phyloP scores from a whole-genome alignment of 2,113 vertebrate genomes.

The Coracopsis vasa region DNA sequence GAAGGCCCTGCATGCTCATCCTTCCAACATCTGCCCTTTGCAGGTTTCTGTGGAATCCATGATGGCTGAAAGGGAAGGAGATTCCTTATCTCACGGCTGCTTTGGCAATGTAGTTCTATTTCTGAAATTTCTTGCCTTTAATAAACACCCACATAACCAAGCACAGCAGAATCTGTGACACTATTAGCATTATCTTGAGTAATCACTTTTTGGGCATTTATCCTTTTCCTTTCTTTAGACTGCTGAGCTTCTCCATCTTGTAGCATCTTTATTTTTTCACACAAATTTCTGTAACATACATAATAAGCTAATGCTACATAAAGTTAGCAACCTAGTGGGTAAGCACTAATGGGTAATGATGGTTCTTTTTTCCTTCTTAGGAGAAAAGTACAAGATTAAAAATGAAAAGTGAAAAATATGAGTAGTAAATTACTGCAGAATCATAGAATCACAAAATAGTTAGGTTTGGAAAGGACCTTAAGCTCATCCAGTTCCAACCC shows the following conservation, averaged over 20 bases:
- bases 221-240: not conserved
- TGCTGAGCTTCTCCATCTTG: not conserved
- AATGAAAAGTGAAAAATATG: not conserved
- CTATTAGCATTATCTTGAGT: not conserved
- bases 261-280: not conserved
- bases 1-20: not conserved
- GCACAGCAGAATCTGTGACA: not conserved
- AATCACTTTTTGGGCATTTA: not conserved
- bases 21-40: not conserved
- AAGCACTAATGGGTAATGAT: not conserved
- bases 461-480: not conserved
- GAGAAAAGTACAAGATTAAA: not conserved
- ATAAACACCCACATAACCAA: not conserved
- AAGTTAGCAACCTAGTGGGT: not conserved
- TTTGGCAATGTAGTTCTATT: not conserved
- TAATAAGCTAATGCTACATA: not conserved
- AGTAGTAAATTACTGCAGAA: not conserved
- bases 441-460: not conserved
- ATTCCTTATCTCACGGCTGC: not conserved
- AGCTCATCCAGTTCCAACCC: not conserved
- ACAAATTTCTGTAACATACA: not conserved
- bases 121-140: not conserved
- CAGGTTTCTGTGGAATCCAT: not conserved
- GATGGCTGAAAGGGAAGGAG: not conserved
- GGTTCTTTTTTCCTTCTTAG: not conserved